Evolutionary conservation across 2,113 vertebrate genomes (phyloP), one percentile per base, ranked within the genome.

Genomic region (Speoplatyrhinus poulsoni): DNA sequence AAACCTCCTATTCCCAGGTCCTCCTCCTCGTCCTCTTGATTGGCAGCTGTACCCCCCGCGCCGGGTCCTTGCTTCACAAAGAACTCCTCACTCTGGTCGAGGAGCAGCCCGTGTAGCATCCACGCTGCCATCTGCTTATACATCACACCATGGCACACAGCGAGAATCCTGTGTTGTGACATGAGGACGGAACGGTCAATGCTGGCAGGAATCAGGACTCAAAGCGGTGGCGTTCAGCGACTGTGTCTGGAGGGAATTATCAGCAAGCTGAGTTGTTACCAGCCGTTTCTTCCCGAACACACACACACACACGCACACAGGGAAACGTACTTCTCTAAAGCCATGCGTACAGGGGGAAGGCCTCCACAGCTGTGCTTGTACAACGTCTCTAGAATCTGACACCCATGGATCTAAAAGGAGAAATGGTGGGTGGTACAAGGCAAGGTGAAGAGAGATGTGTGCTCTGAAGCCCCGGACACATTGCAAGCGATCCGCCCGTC

Each of bases 121-220:
- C 97, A 99, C 26, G 97, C 97, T 0, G 98, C 98, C 2, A 99
- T 94, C 91, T 99, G 98, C 73, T 99, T 99, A 81, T 99, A 99
- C 96, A 99, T 96, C 74, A 98, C 97, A 6, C 96, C 97, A 0
- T 99, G 98, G 75, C 97, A 98, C 69, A 97, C 95, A 0, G 96
- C 96, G 32, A 99, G 91, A 77, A 99, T 95, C 92, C 98, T 99
- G 54, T 19, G 19, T 15, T 60, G 59, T 26, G 41, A 57, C 50
- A 26, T 1, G 36, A 41, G 0, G 36, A 16, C 26, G 26, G 26
- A 26, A 26, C 26, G 26, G 26, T 26, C 26, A 26, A 26, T 26
- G 26, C 26, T 26, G 26, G 26, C 26, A 26, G 26, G 2, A 26
- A 26, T 26, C 26, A 2, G 26, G 26, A 26, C 26, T 26, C 26